Base-by-base conservation (phyloP, 2,888 invertebrate genomes). In the Calliopum simillimum region DNA sequence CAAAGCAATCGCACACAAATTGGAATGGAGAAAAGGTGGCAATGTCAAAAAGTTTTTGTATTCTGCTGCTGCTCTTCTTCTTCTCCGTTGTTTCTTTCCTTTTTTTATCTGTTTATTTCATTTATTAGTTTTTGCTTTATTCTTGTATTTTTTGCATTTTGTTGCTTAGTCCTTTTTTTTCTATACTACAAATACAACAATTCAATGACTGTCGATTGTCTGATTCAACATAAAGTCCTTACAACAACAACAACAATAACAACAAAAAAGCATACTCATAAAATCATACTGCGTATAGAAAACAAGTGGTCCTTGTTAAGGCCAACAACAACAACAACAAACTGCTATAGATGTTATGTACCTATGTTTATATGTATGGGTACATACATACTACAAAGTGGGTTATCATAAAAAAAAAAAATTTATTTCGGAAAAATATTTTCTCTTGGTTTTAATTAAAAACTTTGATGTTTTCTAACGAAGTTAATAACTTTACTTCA, bases 241-340 rank as follows among this genome's bases (percentile, higher is more conserved):
- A 16, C 53, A 53, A 16, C 53, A 53, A 53, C 12, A 16, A 55
- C 55, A 55, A 55, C 5, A 55, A 55, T 21, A 16, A 53, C 12
- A 11, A 53, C 13, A 53, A 53, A n/a, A 55, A 13, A 53, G n/a
- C 53, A 55, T 13, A 55, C 13, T 4, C 55, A 23, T 13, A 55
- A 55, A 55, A 55, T n/a, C 5, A 19, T 23, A 13, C 55, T 55
- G 55, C 23, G 21, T 21, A 19, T 13, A 55, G 16, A 13, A 21
- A 23, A 19, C 55, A 55, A 55, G 55, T 55, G 19, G 47, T 47
- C 47, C 16, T 47, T 16, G 47, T 16, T 16, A 47, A 47, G 16
- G 14, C 47, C 8, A 8, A 3, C 47, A 47, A 16, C 4, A 47
- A 47, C 3, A n/a, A n/a, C n/a, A n/a, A n/a, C n/a, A n/a, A n/a